Percentiles rank a stretch among this genome's conserved stretches.
Evolutionary conservation across 2,113 vertebrate genomes (phyloP).

Genomic region (Melanocharis versteri): DNA sequence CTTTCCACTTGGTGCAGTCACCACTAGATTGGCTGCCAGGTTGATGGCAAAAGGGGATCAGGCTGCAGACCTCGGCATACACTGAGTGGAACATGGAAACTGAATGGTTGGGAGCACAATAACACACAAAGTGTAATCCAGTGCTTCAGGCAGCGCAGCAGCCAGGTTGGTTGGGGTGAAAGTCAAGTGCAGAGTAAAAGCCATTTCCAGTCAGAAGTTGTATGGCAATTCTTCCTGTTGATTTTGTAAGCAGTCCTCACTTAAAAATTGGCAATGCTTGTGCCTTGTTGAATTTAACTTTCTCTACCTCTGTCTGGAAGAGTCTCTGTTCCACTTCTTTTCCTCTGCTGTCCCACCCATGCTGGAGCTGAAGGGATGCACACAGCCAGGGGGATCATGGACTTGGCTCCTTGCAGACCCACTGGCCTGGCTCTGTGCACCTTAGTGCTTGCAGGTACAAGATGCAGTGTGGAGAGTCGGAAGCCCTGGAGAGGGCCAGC

Average conservation of each 20-base stretch:
- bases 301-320: neutral
- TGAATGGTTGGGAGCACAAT: fast-evolving
- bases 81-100: neutral
- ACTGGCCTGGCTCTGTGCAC: neutral
- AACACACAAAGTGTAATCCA: neutral
- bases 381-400: fast-evolving
- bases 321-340: neutral
- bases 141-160: neutral
- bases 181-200: neutral
- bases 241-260: neutral
- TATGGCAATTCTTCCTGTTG: neutral
- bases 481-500: neutral
- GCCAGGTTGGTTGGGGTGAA: neutral
- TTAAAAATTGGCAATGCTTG: neutral
- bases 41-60: neutral
- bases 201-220: neutral
- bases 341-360: neutral
- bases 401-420: neutral
- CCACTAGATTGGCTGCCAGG: neutral
- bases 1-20: neutral
- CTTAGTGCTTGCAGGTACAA: neutral
- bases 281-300: neutral
- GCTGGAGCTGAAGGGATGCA: neutral
- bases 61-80: neutral
- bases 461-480: fast-evolving